Conservation (phyloP, 2,888 invertebrate species). For the Petrophora chlorosata region DNA sequence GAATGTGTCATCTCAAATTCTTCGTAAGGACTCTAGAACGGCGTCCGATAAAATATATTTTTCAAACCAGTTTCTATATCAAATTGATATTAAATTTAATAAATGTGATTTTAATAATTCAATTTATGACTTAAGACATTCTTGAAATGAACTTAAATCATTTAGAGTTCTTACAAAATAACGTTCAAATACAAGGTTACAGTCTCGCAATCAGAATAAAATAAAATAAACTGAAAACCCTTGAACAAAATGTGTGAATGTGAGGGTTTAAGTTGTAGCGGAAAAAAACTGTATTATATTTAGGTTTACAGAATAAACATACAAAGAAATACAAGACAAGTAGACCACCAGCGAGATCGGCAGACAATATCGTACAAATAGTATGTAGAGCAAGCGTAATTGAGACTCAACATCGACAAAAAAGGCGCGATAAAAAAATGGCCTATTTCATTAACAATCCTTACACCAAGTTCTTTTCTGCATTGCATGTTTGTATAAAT, state of each 20-base stretch:
- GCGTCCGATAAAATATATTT: not conserved
- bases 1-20: constrained; percentile 20
- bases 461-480: no score
- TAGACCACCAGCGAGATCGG: constrained; percentile 17
- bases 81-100: constrained; percentile 13
- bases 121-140: constrained; percentile 10
- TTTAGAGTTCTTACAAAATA: not conserved
- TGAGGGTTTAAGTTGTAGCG: no score
- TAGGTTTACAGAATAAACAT: constrained; percentile 2
- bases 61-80: not conserved
- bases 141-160: not conserved
- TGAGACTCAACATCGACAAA: no score
- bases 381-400: no score
- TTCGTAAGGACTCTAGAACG: constrained; percentile 15
- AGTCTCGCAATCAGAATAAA: constrained; percentile 1
- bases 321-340: no score
- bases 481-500: no score
- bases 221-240: constrained; percentile 1
- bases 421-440: no score
- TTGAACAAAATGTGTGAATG: no score
- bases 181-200: constrained; percentile 11
- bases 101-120: constrained; percentile 8
- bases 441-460: no score
- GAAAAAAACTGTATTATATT: constrained; percentile 1
- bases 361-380: not conserved